These are phyloP conservation scores for Oegoconia quadripuncta DNA, from an alignment of 2,888 invertebrate genomes.

Conservation along the genomic window DNA sequence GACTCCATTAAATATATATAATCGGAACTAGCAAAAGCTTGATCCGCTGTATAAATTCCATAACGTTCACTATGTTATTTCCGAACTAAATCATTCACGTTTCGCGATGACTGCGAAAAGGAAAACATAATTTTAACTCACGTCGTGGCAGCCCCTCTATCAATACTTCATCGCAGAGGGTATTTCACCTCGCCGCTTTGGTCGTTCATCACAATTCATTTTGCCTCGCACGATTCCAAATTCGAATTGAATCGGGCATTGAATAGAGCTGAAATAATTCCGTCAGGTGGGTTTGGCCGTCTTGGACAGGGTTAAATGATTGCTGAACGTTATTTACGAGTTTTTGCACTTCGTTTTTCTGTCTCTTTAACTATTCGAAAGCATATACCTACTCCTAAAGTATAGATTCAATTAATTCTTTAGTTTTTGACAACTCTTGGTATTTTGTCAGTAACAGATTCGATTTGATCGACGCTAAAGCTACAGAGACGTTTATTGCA, in stretches of 20 bases:
- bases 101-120: conserved; percentile 13
- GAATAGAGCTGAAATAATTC: conserved; percentile 11
- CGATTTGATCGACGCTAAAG: too few relatives aligned
- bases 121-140: conserved; percentile 24
- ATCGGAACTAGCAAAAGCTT: too few relatives aligned
- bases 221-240: conserved; percentile 25
- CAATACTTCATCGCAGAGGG: conserved; percentile 29
- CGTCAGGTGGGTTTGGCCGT: background rate
- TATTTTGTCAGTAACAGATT: too few relatives aligned
- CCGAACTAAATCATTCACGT: conserved; percentile 2
- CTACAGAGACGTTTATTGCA: too few relatives aligned
- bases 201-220: conserved; percentile 34
- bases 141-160: conserved; percentile 24
- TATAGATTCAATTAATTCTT: background rate
- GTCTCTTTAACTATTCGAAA: too few relatives aligned
- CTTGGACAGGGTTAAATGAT: conserved; percentile 3
- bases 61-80: too few relatives aligned
- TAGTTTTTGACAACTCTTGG: background rate
- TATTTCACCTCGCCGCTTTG: conserved; percentile 26
- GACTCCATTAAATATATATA: too few relatives aligned
- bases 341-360: background rate
- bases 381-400: background rate
- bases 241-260: conserved; percentile 19
- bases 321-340: conserved; percentile 3
- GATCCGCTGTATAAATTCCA: too few relatives aligned